Evolutionary conservation across 2,888 invertebrate species (phyloP), one percentile per base, ranked within the genome.

Genomic region (Nudaria mundana): DNA sequence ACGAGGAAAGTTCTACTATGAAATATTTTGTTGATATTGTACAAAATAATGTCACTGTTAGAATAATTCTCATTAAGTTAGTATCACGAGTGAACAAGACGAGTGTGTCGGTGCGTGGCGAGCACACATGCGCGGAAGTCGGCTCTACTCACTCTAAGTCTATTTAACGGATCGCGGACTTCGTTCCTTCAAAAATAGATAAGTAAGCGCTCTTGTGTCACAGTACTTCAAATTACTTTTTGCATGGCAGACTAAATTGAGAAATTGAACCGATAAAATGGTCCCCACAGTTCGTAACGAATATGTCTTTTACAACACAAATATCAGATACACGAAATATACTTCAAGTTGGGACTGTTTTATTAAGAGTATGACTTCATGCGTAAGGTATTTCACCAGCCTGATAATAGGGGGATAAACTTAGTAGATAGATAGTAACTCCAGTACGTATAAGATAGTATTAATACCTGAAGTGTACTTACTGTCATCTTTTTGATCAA

Each of bases 161-260:
- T 79, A 81, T 84, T 85, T 83, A 80, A 82, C 81, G 84, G 78
- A 76, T 83, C 80, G 76, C 57, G 68, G 75, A 71, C 61, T 79
- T 70, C 75, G 75, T 78, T 79, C 73, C 72, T 77, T 82, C 77
- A 76, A 81, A 82, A 77, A 81, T 78, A 77, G 78, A 78, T 78
- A 79, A 80, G 73, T 73, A 71, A 72, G 73, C 79, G 65, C 73
- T 81, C 80, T 77, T 76, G 76, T 76, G 75, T 74, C 68, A 66
- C 73, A 71, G 71, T 78, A 78, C 75, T 84, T 81, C 75, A 81
- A 82, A 85, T 86, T 84, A 81, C 83, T 80, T 83, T 80, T 79
- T 83, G 77, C 77, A 79, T 77, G 76, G 77, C 68, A 66, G 75
- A 76, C 71, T 84, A 82, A 83, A 80, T 80, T 76, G 71, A 70